A percentile compares a stretch with the other conserved stretches of the same genome.
Evolutionary conservation across 2,113 vertebrate genomes (phyloP).

Genomic region (Scophthalmus maximus): DNA sequence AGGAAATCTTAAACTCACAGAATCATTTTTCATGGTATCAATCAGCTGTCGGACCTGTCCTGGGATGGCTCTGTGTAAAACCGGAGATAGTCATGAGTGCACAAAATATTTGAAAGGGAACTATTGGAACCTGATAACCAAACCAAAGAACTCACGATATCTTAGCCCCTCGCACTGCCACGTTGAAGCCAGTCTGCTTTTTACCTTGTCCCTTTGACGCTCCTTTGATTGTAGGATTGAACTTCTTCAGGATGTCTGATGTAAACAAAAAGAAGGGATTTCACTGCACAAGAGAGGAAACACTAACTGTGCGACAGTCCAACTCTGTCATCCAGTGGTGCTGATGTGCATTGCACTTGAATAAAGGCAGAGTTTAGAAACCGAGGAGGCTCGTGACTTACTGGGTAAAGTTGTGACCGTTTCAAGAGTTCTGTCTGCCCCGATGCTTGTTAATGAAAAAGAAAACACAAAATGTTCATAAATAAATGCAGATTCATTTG

Average conservation of each 20-base stretch:
- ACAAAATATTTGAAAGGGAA: conserved; percentile 3
- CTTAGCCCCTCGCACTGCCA: conserved; percentile 84
- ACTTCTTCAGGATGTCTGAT: conserved; percentile 93
- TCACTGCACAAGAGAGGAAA: neutral
- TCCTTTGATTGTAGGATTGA: conserved; percentile 88
- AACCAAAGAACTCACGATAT: conserved; percentile 80
- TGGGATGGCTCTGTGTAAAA: conserved; percentile 84
- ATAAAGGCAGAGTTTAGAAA: neutral
- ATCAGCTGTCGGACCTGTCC: conserved; percentile 85
- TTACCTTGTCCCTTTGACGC: conserved; percentile 82
- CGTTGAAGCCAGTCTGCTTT: conserved; percentile 85
- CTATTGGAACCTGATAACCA: neutral
- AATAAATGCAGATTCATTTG: neutral
- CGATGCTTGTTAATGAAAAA: conserved; percentile 83
- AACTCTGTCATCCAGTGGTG: conserved; percentile 55
- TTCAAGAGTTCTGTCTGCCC: conserved; percentile 88
- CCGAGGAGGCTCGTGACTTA: conserved; percentile 76
- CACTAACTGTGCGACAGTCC: neutral
- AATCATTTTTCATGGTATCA: conserved; percentile 82
- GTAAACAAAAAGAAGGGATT: neutral
- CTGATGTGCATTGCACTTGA: neutral
- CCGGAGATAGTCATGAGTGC: conserved; percentile 5
- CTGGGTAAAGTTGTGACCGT: conserved; percentile 91
- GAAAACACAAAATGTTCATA: neutral
- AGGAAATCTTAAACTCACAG: conserved; percentile 80